These are phyloP conservation scores for Heliconius hortense DNA, from an alignment of 2,888 invertebrate genomes.

Conservation along the genomic window DNA sequence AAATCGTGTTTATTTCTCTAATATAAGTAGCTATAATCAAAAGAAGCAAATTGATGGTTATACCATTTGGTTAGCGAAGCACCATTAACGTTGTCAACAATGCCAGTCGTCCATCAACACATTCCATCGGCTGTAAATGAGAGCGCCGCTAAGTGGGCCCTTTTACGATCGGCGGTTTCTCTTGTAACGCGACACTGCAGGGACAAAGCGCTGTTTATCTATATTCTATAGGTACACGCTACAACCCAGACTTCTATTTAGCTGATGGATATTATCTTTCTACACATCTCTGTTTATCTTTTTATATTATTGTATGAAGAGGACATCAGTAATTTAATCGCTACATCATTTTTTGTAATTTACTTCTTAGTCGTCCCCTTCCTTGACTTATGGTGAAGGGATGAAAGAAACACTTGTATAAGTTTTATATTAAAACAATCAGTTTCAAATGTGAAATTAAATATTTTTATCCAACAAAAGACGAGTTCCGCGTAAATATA, in stretches of 20 bases:
- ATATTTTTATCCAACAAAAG: background rate
- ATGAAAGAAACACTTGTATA: background rate
- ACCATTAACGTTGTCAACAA: slow-evolving; percentile 8
- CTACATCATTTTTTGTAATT: background rate
- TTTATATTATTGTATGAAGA: slow-evolving; percentile 2
- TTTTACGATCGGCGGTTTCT: slow-evolving; percentile 65
- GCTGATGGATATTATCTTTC: slow-evolving; percentile 44
- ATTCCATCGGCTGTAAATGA: slow-evolving; percentile 48
- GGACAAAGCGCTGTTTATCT: slow-evolving; percentile 46
- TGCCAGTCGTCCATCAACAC: slow-evolving; percentile 23
- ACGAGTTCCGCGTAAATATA: background rate
- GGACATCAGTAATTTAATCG: slow-evolving; percentile 13
- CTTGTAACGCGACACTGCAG: slow-evolving; percentile 69
- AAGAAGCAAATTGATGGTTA: background rate
- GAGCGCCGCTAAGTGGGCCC: slow-evolving; percentile 59
- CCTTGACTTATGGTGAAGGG: background rate
- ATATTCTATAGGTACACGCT: slow-evolving; percentile 34
- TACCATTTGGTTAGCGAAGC: background rate
- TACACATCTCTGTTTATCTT: slow-evolving; percentile 28
- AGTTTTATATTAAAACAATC: background rate
- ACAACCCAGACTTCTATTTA: slow-evolving; percentile 42
- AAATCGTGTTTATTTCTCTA: too few relatives aligned
- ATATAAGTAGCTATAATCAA: background rate
- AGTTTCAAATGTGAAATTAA: background rate
- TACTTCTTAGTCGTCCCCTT: background rate